Percentiles rank a stretch among this genome's conserved stretches.
Evolutionary conservation across 2,113 vertebrate species (phyloP).

Genomic region (Rynchops niger): DNA sequence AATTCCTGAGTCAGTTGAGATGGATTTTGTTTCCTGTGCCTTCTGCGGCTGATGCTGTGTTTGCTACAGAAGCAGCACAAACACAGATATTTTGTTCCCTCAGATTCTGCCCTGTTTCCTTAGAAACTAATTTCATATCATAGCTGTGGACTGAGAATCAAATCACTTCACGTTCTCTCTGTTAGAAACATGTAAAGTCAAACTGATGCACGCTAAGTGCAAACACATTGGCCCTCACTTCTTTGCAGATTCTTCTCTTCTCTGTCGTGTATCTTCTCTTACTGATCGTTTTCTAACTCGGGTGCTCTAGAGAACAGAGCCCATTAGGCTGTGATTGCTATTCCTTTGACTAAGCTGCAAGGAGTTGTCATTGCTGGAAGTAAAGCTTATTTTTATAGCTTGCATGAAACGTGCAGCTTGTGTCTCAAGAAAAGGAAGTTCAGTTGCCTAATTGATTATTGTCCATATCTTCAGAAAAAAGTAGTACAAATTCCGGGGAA

Average conservation of each 20-base stretch:
- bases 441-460: not conserved
- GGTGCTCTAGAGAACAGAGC: not conserved
- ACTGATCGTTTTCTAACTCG: not conserved
- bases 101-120: not conserved
- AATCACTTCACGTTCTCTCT: not conserved
- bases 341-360: constrained; percentile 18
- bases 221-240: not conserved
- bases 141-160: not conserved
- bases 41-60: not conserved
- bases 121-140: not conserved
- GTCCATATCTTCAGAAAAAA: not conserved
- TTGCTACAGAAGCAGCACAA: not conserved
- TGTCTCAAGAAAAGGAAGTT: not conserved
- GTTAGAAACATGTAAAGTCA: not conserved
- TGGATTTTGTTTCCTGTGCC: not conserved
- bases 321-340: not conserved
- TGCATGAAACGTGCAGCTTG: not conserved
- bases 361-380: not conserved
- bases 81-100: not conserved
- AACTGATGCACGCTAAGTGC: not conserved
- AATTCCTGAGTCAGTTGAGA: not conserved
- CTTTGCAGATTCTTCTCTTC: not conserved
- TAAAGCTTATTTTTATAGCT: constrained; percentile 5
- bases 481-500: not conserved
- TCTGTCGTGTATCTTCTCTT: not conserved